Evolutionary conservation across 2,888 invertebrate genomes (phyloP).

Genomic region (Onthophagus sagittarius): DNA sequence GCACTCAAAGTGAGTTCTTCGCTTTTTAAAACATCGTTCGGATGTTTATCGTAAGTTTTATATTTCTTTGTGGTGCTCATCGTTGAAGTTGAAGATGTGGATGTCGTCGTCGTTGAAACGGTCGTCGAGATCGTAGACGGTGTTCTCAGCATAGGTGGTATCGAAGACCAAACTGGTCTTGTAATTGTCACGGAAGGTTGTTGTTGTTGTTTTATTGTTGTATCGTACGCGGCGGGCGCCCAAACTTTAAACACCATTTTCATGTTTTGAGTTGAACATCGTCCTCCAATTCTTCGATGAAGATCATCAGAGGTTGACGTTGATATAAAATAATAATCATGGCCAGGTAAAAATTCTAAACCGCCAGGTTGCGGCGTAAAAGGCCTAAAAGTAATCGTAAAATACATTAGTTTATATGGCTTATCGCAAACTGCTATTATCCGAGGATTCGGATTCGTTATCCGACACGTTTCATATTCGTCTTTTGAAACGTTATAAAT

Average conservation of each 20-base stretch:
- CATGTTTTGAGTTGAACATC: slow-evolving; percentile 91
- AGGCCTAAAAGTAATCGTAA: slow-evolving; percentile 93
- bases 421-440: slow-evolving; percentile 96
- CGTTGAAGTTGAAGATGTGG: slow-evolving; percentile 44
- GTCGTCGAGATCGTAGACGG: slow-evolving; percentile 33
- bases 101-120: slow-evolving; percentile 41
- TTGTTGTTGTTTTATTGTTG: slow-evolving; percentile 35
- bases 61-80: slow-evolving; percentile 61
- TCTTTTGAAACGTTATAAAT: slow-evolving; percentile 96
- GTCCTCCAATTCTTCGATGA: slow-evolving; percentile 87
- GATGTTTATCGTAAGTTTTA: slow-evolving; percentile 71
- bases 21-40: slow-evolving; percentile 90
- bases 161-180: slow-evolving; percentile 45
- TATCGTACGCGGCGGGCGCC: slow-evolving; percentile 65
- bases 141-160: slow-evolving; percentile 41
- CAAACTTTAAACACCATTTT: slow-evolving; percentile 85
- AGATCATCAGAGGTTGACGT: slow-evolving; percentile 90
- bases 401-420: slow-evolving; percentile 90
- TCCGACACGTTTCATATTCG: slow-evolving; percentile 93
- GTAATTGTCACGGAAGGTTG: slow-evolving; percentile 34
- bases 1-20: slow-evolving; percentile 79
- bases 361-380: slow-evolving; percentile 95
- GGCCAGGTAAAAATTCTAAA: slow-evolving; percentile 88
- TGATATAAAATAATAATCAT: slow-evolving; percentile 91
- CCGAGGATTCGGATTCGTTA: slow-evolving; percentile 89